Evolutionary conservation across 2,113 vertebrate genomes (phyloP), one percentile per base, ranked within the genome.

Genomic region (Mola mola): DNA sequence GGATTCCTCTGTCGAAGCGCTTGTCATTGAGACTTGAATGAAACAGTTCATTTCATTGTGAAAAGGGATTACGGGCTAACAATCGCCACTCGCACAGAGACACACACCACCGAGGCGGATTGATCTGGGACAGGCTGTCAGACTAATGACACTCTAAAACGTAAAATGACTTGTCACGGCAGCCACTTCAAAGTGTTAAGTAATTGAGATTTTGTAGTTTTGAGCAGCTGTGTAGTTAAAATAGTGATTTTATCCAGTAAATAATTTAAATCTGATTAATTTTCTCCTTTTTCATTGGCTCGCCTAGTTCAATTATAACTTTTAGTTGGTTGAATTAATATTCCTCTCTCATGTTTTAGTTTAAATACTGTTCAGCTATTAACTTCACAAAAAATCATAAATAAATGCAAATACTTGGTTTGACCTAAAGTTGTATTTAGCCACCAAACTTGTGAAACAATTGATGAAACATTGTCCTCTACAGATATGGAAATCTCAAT

Each of bases 1-100:
- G 25, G 79, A 85, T 90, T 90, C 83, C 83, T 82, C 72, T 78
- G 79, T 83, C 57, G 43, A 64, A 66, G 66, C 78, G 8, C 76
- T 44, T 34, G 67, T 72, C 76, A 79, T 79, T 74, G 69, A 84
- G 73, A 76, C 70, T 29, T 5, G 44, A 82, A 76, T 57, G 53
- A 56, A 57, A 25, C 72, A 65, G 42, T 60, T 31, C 31, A 42
- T 33, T 66, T 84, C 78, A 84, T 83, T 81, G 85, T 84, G 60
- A 47, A 52, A 47, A 73, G 72, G 86, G 84, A 87, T 89, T 88
- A 88, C 34, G 34, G 46, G 29, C 61, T 29, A 71, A 83, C 81
- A 75, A 69, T 82, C 12, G 21, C 19, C 38, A 13, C 60, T 31
- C 67, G 40, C 46, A 42, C 11, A 48, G 44, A 78, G 21, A 53